A percentile compares a stretch with the other conserved stretches of the same genome.
Conservation (phyloP, 2,797 vertebrate species). For the Chloroceryle inda region DNA sequence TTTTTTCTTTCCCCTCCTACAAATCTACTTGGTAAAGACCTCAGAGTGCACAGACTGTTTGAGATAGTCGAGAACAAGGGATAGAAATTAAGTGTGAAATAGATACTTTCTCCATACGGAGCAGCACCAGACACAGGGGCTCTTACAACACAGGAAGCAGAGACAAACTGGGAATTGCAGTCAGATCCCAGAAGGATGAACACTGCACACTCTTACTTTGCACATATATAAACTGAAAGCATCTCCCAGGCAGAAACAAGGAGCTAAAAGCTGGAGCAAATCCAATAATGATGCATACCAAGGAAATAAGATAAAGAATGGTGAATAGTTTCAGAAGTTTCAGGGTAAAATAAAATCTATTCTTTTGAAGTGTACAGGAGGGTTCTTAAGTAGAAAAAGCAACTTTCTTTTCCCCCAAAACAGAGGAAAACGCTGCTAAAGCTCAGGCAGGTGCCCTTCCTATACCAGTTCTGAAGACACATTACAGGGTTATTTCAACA, state of each 20-base stretch:
- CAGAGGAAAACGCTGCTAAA: neutral
- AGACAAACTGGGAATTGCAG: neutral
- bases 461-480: neutral
- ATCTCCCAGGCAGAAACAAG: neutral
- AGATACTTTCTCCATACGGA: neutral
- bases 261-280: neutral
- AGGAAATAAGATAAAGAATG: neutral
- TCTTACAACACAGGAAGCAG: neutral
- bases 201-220: neutral
- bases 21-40: neutral
- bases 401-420: neutral
- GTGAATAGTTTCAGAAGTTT: neutral
- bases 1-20: neutral
- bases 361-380: neutral
- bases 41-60: rapidly evolving
- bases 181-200: neutral
- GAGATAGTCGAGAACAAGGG: neutral
- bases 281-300: neutral
- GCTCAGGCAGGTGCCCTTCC: neutral
- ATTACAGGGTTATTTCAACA: constrained; percentile 28
- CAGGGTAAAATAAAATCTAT: neutral
- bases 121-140: neutral
- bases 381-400: neutral
- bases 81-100: neutral
- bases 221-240: neutral